phyloP scores from a whole-genome alignment of 2,888 invertebrate species.

The Odontocolon sp. region DNA sequence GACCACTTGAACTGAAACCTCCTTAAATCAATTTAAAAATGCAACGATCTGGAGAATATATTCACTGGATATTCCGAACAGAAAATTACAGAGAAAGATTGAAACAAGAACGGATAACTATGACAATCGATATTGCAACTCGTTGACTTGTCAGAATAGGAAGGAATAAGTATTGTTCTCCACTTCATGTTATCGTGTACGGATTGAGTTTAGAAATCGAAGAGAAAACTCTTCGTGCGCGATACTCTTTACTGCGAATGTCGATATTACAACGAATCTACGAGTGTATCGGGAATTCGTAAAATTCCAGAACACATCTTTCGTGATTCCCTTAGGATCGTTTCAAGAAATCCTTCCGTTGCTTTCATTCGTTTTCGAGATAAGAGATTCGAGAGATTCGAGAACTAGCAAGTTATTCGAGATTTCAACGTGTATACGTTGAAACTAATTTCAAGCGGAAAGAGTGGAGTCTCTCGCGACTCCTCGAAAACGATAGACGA shows the following conservation, averaged over 20 bases:
- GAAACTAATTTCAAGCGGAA: slow-evolving; percentile 64
- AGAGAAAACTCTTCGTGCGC: slow-evolving; percentile 34
- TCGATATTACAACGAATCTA: slow-evolving; percentile 28
- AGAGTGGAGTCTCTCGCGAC: slow-evolving; percentile 51
- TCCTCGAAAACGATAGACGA: slow-evolving; percentile 57
- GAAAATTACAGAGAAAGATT: too few species aligned
- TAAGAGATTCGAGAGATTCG: slow-evolving; percentile 1
- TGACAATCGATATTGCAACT: slow-evolving; percentile 42
- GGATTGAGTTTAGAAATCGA: slow-evolving; percentile 53
- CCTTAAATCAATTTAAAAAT: too few species aligned
- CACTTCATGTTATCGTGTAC: slow-evolving; percentile 50
- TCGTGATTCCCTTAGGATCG: slow-evolving; percentile 23
- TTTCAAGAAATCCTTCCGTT: slow-evolving; percentile 25
- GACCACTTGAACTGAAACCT: too few species aligned
- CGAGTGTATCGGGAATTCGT: slow-evolving; percentile 45
- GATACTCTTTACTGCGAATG: slow-evolving; percentile 5
- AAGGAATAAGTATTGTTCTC: slow-evolving; percentile 49
- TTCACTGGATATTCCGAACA: too few species aligned
- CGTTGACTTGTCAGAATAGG: slow-evolving; percentile 32
- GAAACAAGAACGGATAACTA: too few species aligned
- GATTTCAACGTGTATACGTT: slow-evolving; percentile 36
- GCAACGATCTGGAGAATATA: too few species aligned
- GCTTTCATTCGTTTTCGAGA: background rate
- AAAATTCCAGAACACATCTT: slow-evolving; percentile 43
- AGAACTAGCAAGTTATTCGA: slow-evolving; percentile 4